Conservation (phyloP, 2,797 vertebrate species). For the Telmatherina bonti region DNA sequence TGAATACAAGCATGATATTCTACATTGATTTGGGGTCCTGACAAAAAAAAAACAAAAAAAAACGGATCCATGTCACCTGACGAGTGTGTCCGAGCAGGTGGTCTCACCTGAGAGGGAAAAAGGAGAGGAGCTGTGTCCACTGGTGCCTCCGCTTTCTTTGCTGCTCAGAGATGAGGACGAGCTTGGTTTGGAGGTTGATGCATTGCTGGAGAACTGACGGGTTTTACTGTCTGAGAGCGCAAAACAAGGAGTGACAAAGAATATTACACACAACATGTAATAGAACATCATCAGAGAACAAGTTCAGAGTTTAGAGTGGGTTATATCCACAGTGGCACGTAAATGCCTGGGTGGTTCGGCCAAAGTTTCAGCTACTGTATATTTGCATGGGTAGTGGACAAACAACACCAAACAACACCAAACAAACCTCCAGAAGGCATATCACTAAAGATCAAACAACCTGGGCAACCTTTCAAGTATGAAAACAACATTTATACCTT, state of each 20-base stretch:
- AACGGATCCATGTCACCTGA: neutral
- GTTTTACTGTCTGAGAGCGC: constrained; percentile 90
- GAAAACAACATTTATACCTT: neutral
- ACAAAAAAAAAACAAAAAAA: no score
- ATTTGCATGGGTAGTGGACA: neutral
- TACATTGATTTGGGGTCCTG: neutral
- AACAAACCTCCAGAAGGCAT: no score
- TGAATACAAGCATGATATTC: neutral
- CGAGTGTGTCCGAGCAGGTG: neutral
- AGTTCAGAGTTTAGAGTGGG: neutral
- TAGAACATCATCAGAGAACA: neutral
- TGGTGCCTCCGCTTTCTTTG: constrained; percentile 91
- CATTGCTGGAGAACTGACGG: constrained; percentile 88
- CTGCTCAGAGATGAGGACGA: constrained; percentile 89
- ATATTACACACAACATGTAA: neutral
- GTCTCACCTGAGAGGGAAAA: constrained; percentile 91
- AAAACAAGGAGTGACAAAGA: neutral
- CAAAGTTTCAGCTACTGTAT: neutral
- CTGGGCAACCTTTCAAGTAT: neutral
- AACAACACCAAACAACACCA: no score
- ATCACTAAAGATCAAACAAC: neutral
- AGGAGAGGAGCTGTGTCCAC: constrained; percentile 91
- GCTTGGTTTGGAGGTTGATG: constrained; percentile 89
- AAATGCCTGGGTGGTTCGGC: neutral
- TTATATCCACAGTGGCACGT: neutral